Evolutionary conservation across 2,888 invertebrate species (phyloP).

Genomic region (Schrankia costaestrigalis): DNA sequence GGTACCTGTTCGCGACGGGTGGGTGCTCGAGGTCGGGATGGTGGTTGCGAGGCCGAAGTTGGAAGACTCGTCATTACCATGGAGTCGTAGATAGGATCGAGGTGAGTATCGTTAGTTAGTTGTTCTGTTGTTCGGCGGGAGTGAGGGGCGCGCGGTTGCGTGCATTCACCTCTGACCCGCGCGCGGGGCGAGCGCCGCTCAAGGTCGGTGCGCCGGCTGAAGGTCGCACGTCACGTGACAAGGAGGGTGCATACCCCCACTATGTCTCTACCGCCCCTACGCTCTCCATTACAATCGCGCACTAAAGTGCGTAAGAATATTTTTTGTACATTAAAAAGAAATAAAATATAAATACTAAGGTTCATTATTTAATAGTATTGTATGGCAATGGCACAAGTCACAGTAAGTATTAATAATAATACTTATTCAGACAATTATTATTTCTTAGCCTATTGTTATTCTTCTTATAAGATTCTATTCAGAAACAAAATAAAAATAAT

Average conservation of each 20-base stretch:
- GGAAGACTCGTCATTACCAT: slow-evolving; percentile 44
- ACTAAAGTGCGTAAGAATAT: slow-evolving; percentile 49
- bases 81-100: slow-evolving; percentile 55
- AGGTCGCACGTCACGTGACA: slow-evolving; percentile 76
- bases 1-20: slow-evolving; percentile 70
- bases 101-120: slow-evolving; percentile 62
- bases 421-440: slow-evolving; percentile 14
- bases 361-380: too few relatives aligned
- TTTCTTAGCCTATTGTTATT: slow-evolving; percentile 10
- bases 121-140: slow-evolving; percentile 45
- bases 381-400: too few relatives aligned
- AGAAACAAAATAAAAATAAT: too few relatives aligned
- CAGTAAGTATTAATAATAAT: background rate
- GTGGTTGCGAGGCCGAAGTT: slow-evolving; percentile 39
- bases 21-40: slow-evolving; percentile 57
- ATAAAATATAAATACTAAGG: too few relatives aligned
- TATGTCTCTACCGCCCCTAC: slow-evolving; percentile 38
- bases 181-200: slow-evolving; percentile 73
- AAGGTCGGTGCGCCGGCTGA: slow-evolving; percentile 80
- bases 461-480: slow-evolving; percentile 20
- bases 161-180: slow-evolving; percentile 80
- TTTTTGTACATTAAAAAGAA: background rate
- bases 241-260: slow-evolving; percentile 75
- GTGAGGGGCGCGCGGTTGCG: slow-evolving; percentile 51
- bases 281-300: slow-evolving; percentile 44